Percentiles rank a stretch among this genome's conserved stretches.
Conservation (phyloP, 2,888 invertebrate genomes). For the Lasiommata megera region DNA sequence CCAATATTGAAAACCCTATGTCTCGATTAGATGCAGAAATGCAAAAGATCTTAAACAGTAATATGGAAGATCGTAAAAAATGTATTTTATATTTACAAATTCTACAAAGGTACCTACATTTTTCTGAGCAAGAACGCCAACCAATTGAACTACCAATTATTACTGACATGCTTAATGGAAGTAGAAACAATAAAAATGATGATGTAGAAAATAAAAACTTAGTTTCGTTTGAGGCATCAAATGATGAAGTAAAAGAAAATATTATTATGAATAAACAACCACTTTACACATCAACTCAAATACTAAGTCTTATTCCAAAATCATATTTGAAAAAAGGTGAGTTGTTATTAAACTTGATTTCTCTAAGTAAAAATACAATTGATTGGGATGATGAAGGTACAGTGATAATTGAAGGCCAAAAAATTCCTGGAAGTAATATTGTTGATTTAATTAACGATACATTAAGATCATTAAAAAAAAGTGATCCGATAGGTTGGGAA, state of each 20-base stretch:
- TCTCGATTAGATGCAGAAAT: constrained; percentile 31
- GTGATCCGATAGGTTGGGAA: too few relatives aligned
- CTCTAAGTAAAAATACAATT: too few relatives aligned
- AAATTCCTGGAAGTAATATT: too few relatives aligned
- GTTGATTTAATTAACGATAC: too few relatives aligned
- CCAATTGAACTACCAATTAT: constrained; percentile 26
- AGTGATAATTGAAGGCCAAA: too few relatives aligned
- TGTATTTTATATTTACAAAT: constrained; percentile 36
- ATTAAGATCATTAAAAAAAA: too few relatives aligned
- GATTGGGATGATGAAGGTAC: too few relatives aligned
- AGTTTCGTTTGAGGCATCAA: too few relatives aligned
- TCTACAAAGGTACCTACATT: constrained; percentile 36
- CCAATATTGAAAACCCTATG: constrained; percentile 10
- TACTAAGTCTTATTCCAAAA: constrained; percentile 27
- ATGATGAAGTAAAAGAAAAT: too few relatives aligned
- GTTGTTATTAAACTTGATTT: constrained; percentile 26
- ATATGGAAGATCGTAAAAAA: too few relatives aligned
- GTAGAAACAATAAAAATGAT: constrained; percentile 2
- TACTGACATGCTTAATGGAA: background rate
- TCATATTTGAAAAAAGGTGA: constrained; percentile 34
- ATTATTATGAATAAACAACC: too few relatives aligned
- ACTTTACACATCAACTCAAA: constrained; percentile 16
- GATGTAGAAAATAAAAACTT: constrained; percentile 4
- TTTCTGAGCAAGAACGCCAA: constrained; percentile 30
- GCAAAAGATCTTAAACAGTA: constrained; percentile 32